phyloP scores from a whole-genome alignment of 2,113 vertebrate genomes.

The Alces alces region DNA sequence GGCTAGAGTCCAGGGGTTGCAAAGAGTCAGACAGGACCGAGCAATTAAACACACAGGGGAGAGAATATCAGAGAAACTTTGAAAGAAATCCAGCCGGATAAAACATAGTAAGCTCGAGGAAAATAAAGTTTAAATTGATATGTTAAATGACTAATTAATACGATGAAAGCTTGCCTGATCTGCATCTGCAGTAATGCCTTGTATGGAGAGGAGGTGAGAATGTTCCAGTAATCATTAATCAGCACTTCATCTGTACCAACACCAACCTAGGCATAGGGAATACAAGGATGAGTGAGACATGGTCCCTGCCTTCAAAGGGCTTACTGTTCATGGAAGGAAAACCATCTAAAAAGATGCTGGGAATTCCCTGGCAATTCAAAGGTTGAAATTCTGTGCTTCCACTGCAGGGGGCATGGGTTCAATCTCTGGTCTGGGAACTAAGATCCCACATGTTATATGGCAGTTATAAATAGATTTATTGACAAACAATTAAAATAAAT shows the following conservation, averaged over 20 bases:
- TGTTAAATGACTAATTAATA: background rate
- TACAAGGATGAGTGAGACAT: background rate
- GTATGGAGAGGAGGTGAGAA: background rate
- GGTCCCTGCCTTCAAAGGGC: background rate
- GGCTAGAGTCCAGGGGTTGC: background rate
- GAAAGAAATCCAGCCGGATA: background rate
- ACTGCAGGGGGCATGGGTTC: background rate
- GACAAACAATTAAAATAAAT: background rate
- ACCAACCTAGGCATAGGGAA: background rate
- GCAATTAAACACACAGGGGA: background rate
- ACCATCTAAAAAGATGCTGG: background rate
- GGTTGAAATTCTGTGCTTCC: background rate
- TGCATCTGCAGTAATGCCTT: background rate
- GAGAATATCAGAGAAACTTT: background rate
- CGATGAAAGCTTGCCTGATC: background rate
- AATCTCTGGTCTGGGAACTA: background rate
- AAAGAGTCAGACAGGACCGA: background rate
- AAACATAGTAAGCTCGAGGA: background rate
- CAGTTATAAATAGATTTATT: background rate
- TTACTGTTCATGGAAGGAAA: background rate
- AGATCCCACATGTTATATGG: background rate
- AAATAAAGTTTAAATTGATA: background rate
- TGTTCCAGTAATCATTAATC: background rate
- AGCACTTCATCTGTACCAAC: background rate
- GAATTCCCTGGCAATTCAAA: background rate